phyloP scores from a whole-genome alignment of 2,113 vertebrate species.

The Phasianus colchicus region DNA sequence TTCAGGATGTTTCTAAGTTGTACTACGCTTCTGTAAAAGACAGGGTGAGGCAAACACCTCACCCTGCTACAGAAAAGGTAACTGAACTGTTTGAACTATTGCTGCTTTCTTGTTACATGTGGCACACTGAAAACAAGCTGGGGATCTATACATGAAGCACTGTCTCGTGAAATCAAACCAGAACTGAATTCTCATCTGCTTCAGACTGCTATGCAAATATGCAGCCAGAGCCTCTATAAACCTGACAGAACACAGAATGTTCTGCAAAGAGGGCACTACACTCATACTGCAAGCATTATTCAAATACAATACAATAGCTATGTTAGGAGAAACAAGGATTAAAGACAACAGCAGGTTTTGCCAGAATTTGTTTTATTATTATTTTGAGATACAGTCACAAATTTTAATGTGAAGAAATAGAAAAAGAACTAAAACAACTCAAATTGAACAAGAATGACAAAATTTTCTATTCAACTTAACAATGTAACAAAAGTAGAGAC shows the following conservation, averaged over 20 bases:
- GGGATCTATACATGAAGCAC: neutral
- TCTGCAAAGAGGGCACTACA: neutral
- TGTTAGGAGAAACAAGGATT: conserved; percentile 34
- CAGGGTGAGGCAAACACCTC: neutral
- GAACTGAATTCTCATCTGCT: neutral
- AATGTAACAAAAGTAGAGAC: neutral
- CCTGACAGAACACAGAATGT: neutral
- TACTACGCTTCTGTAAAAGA: neutral
- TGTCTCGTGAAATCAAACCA: neutral
- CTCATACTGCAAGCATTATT: neutral
- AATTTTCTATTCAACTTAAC: conserved; percentile 9
- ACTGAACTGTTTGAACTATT: neutral
- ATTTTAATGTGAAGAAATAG: neutral
- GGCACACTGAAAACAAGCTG: neutral
- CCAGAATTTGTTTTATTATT: conserved; percentile 33
- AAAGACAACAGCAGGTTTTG: conserved; percentile 44
- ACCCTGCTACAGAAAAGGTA: neutral
- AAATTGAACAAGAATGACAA: neutral
- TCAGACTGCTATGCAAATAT: neutral
- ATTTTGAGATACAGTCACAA: conserved; percentile 35
- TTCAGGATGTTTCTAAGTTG: neutral
- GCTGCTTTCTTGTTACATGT: neutral
- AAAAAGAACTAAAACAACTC: neutral
- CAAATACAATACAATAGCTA: neutral
- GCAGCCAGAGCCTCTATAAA: neutral